Conservation (phyloP, 2,113 vertebrate species). For the Callionymus lyra region DNA sequence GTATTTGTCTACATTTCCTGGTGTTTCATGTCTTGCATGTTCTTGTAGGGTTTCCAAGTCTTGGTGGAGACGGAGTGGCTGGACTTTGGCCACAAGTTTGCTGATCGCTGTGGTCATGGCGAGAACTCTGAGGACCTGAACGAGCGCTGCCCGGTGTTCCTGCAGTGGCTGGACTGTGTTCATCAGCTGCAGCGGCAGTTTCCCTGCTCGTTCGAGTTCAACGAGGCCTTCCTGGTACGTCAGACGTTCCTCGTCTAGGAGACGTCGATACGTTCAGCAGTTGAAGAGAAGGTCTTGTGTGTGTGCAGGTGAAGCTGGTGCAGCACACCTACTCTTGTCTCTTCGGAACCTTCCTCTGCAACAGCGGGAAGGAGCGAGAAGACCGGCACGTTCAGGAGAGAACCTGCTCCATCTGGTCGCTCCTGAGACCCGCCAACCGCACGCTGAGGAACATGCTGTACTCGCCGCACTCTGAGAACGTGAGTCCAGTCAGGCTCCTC, state of each 20-base stretch:
- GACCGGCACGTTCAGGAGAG: slow-evolving; percentile 86
- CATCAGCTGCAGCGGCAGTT: slow-evolving; percentile 98
- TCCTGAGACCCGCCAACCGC: slow-evolving; percentile 87
- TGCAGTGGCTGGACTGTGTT: slow-evolving; percentile 98
- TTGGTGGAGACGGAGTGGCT: slow-evolving; percentile 96
- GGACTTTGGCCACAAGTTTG: slow-evolving; percentile 97
- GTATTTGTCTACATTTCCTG: neutral
- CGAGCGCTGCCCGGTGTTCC: slow-evolving; percentile 93
- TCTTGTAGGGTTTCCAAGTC: slow-evolving; percentile 88
- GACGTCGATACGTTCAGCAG: neutral
- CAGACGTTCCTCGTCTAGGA: neutral
- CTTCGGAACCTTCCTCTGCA: slow-evolving; percentile 98
- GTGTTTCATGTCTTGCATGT: neutral
- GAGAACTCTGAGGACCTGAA: slow-evolving; percentile 93
- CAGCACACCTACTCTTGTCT: slow-evolving; percentile 98
- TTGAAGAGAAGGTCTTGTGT: slow-evolving; percentile 3
- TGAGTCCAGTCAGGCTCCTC: slow-evolving; percentile 53
- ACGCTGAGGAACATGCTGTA: slow-evolving; percentile 94
- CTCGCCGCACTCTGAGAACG: slow-evolving; percentile 88
- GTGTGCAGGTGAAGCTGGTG: slow-evolving; percentile 85
- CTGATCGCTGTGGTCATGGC: slow-evolving; percentile 93
- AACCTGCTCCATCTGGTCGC: slow-evolving; percentile 94
- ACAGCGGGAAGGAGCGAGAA: slow-evolving; percentile 91
- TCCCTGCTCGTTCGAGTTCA: slow-evolving; percentile 98
- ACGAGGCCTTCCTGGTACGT: slow-evolving; percentile 96